A percentile compares a stretch with the other conserved stretches of the same genome.
phyloP scores from a whole-genome alignment of 2,113 vertebrate species.

The Zosterops lateralis region DNA sequence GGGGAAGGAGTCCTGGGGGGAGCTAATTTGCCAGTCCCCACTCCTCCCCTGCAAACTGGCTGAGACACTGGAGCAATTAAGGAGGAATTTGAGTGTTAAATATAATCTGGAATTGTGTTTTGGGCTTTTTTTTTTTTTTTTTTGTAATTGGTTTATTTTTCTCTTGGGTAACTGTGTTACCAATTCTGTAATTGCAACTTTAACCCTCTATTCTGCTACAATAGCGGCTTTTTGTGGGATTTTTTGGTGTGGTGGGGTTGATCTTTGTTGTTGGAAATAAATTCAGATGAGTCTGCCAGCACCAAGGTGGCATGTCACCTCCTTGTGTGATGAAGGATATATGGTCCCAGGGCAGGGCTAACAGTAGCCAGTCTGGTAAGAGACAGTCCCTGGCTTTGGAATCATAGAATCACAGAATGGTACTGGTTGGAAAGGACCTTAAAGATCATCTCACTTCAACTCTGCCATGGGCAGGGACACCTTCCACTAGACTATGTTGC shows the following conservation, averaged over 20 bases:
- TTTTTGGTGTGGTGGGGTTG: background rate
- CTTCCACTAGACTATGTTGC: background rate
- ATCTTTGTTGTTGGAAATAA: background rate
- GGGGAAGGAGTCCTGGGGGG: conserved; percentile 42
- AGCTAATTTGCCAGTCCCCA: conserved; percentile 57
- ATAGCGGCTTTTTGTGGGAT: background rate
- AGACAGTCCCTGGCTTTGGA: background rate
- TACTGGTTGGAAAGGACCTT: background rate
- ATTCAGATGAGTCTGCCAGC: background rate
- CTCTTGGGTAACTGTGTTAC: conserved; percentile 54
- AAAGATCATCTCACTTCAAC: background rate
- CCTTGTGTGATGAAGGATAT: background rate
- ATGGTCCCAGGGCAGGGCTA: background rate
- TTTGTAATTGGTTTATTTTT: conserved; percentile 57
- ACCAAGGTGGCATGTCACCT: background rate
- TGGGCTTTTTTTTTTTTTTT: background rate
- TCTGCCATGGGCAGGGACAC: background rate
- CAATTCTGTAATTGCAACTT: conserved; percentile 11
- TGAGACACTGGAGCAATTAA: conserved; percentile 62
- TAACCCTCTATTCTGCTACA: conserved; percentile 8
- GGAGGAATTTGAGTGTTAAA: conserved; percentile 64
- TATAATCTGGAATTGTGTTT: conserved; percentile 63
- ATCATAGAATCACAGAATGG: background rate
- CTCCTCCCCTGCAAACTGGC: conserved; percentile 63
- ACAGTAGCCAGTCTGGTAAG: rapidly evolving